A percentile compares a stretch with the other conserved stretches of the same genome.
phyloP scores from a whole-genome alignment of 2,888 invertebrate genomes.

The Cheilosia urbana region DNA sequence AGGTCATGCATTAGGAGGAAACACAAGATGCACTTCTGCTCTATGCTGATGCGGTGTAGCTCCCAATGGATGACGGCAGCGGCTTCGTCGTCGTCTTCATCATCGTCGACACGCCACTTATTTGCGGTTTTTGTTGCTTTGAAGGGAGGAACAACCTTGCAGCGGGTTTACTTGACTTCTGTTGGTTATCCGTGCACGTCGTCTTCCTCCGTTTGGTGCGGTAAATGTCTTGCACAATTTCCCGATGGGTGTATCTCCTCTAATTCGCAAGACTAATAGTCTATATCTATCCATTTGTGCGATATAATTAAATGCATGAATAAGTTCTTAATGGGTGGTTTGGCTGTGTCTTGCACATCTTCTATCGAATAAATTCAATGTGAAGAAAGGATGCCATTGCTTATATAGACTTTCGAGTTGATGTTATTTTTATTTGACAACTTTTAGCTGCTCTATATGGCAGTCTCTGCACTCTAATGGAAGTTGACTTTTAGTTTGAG shows the following conservation, averaged over 20 bases:
- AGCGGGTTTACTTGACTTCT: slow-evolving; percentile 50
- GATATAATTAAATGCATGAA: slow-evolving; percentile 71
- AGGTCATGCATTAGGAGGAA: slow-evolving; percentile 68
- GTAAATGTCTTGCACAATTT: slow-evolving; percentile 27
- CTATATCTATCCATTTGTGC: slow-evolving; percentile 45
- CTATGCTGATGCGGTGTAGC: slow-evolving; percentile 8
- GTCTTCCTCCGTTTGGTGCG: not conserved
- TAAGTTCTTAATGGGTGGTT: slow-evolving; percentile 51
- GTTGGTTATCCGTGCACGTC: slow-evolving; percentile 1
- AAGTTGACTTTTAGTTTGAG: slow-evolving; percentile 50
- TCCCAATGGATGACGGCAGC: slow-evolving; percentile 24
- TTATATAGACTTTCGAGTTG: slow-evolving; percentile 7
- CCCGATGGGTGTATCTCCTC: not conserved
- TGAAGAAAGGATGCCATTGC: slow-evolving; percentile 13
- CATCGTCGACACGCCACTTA: slow-evolving; percentile 62
- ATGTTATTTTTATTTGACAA: slow-evolving; percentile 57
- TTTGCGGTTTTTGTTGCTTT: slow-evolving; percentile 58
- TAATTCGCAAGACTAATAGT: slow-evolving; percentile 46
- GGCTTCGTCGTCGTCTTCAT: slow-evolving; percentile 15
- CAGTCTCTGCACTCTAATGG: slow-evolving; percentile 36
- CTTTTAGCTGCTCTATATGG: slow-evolving; percentile 12
- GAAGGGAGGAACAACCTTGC: slow-evolving; percentile 29
- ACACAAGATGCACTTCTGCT: slow-evolving; percentile 30
- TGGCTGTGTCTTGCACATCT: slow-evolving; percentile 9
- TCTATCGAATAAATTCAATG: slow-evolving; percentile 42